Percentiles rank a stretch among this genome's conserved stretches.
Conservation (phyloP, 2,113 vertebrate genomes). For the Danionella cerebrum region DNA sequence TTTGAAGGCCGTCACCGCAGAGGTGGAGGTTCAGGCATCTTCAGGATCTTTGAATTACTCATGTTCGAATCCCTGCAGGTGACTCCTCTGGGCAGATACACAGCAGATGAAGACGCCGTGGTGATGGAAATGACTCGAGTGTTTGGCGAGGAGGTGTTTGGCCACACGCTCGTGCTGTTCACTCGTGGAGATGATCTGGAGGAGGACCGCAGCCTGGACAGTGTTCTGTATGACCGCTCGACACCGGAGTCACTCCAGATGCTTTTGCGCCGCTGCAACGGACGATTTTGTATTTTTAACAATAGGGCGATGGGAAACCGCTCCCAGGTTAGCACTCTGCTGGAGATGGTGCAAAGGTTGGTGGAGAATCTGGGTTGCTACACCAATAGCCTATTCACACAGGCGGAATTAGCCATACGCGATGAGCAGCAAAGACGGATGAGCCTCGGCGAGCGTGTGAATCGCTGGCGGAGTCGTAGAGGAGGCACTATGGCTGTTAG, state of each 20-base stretch:
- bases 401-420: conserved; percentile 55
- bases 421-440: conserved; percentile 56
- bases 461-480: conserved; percentile 22
- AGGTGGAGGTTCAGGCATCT: too few species aligned
- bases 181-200: conserved; percentile 62
- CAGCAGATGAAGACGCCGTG: conserved; percentile 48
- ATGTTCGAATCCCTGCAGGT: too few species aligned
- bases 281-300: conserved; percentile 64
- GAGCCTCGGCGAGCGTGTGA: conserved; percentile 35
- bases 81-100: conserved; percentile 63
- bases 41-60: too few species aligned
- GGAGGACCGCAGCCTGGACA: conserved; percentile 46
- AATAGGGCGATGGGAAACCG: conserved; percentile 53
- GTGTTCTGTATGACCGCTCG: conserved; percentile 47
- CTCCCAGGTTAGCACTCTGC: conserved; percentile 51
- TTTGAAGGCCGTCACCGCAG: too few species aligned
- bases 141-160: conserved; percentile 55
- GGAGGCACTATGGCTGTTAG: not conserved
- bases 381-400: conserved; percentile 52
- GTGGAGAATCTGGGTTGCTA: conserved; percentile 51
- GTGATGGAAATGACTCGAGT: conserved; percentile 46
- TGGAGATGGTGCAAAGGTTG: conserved; percentile 59
- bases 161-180: conserved; percentile 64
- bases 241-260: conserved; percentile 45
- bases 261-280: conserved; percentile 58